Conservation (phyloP, 2,797 vertebrate genomes). For the Bufotes viridis region DNA sequence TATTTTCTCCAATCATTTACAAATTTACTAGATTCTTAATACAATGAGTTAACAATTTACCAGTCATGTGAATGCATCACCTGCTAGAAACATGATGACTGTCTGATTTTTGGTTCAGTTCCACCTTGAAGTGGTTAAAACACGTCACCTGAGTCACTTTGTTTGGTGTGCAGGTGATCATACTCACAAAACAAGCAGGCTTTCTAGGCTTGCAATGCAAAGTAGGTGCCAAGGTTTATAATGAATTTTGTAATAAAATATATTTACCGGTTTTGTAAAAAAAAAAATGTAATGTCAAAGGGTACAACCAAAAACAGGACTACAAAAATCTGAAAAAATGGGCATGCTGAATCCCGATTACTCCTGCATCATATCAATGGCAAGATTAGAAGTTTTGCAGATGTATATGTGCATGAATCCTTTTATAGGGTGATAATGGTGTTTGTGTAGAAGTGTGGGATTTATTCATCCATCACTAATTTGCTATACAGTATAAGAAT, state of each 20-base stretch:
- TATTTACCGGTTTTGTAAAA: neutral
- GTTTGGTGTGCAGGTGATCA: neutral
- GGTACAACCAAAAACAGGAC: neutral
- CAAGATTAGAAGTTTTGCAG: neutral
- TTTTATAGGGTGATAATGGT: neutral
- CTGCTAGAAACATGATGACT: neutral
- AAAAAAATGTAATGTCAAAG: neutral
- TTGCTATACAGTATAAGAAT: neutral
- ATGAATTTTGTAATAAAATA: neutral
- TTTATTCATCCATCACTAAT: neutral
- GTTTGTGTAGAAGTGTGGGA: neutral
- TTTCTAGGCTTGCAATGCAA: neutral
- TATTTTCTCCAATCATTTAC: neutral
- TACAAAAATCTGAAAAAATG: neutral
- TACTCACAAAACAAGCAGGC: neutral
- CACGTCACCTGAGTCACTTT: neutral
- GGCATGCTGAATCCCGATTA: too few relatives aligned
- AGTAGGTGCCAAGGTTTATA: neutral
- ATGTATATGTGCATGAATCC: too few relatives aligned
- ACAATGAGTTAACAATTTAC: neutral
- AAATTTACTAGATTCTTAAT: neutral
- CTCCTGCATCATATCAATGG: neutral
- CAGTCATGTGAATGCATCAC: slow-evolving; percentile 10
- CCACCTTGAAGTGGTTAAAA: neutral
- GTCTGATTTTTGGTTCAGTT: neutral